Base-by-base conservation (phyloP, 2,797 vertebrate species). In the Pseudomugil tenellus region DNA sequence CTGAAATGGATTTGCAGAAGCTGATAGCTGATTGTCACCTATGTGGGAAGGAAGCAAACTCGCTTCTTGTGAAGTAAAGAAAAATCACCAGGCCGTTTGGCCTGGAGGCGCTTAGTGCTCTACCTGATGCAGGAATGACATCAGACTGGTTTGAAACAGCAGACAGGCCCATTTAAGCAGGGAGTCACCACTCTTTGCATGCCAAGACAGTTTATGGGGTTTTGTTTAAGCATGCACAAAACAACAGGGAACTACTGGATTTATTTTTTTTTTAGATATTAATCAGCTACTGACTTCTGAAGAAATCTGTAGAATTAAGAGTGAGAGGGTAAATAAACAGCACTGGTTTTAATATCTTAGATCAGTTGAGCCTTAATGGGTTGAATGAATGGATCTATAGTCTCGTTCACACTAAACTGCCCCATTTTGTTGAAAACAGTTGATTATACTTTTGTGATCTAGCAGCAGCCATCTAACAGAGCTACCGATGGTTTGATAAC, bases 71-170 rank as follows among this genome's bases (percentile, higher is more conserved):
- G 31, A n/a, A 58, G 64, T 80, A 78, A 73, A 83, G 68, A 76
- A 77, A 75, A 68, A 60, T n/a, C 80, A 74, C 66, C 68, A 76
- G 85, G 87, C 92, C 80, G 93, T 95, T 95, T 89, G 81, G 86
- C 93, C 89, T 57, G 19, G n/a, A 53, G 93, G 93, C 91, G 14
- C 62, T 84, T 55, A 53, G 87, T 62, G 87, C 84, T 92, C 79
- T 90, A 88, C 92, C 87, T 90, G 79, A 67, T 83, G 83, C 84
- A 93, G 90, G 94, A 95, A 95, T 95, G 93, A 94, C 87, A 93
- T 69, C 89, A 0, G 85, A 94, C 94, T 85, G 93, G 94, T 94
- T 94, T 91, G 66, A 53, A 87, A 83, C 70, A 72, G 65, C 84
- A 86, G 51, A 69, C 28, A 46, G 66, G 72, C 83, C 68, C 76